Evolutionary conservation across 2,888 invertebrate genomes (phyloP), one percentile per base, ranked within the genome.

Genomic region (Phengaris alcon): DNA sequence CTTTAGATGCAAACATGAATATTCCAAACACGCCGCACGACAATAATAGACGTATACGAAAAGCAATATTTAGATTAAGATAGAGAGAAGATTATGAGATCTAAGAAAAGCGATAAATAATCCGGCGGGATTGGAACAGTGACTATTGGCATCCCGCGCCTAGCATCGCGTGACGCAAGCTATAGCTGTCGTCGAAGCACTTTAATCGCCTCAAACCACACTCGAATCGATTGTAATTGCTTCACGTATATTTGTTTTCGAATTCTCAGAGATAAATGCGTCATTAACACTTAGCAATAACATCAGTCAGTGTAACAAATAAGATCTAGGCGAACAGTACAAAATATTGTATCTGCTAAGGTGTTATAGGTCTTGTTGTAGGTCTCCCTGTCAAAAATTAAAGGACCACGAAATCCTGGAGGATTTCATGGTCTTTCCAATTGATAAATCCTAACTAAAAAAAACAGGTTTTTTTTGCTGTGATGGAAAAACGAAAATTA

Each of bases 241-340:
- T 12, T 3, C 13, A 13, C 13, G 44, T 44, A 22, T 13, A 35
- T 64, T 64, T 64, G 64, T 64, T 64, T 64, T 64, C 12, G 35
- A 5, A 59, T 4, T 3, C 8, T 8, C 15, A 57, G 57, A 35
- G 35, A 64, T 35, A 59, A 64, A 35, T 64, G 64, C 64, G 13
- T 64, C 64, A 64, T 64, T 13, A 64, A 64, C 64, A 44, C 64
- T 35, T 64, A 35, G 2, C 64, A 35, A 64, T 64, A 13, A 64
- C 7, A 64, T 64, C 7, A 35, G 6, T 64, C 35, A 64, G 35
- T 1, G 35, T 55, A 22, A 10, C 22, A 22, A 59, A 59, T 59
- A 22, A 3, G 9, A 15, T 59, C 48, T 48, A 48, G 48, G 6
- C 1, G 48, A 3, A 35, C 35, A 57, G 59, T 22, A 55, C 13